Conservation (phyloP, 37 sponge, comb jelly and placozoan species). For the Halichondria panicea region DNA sequence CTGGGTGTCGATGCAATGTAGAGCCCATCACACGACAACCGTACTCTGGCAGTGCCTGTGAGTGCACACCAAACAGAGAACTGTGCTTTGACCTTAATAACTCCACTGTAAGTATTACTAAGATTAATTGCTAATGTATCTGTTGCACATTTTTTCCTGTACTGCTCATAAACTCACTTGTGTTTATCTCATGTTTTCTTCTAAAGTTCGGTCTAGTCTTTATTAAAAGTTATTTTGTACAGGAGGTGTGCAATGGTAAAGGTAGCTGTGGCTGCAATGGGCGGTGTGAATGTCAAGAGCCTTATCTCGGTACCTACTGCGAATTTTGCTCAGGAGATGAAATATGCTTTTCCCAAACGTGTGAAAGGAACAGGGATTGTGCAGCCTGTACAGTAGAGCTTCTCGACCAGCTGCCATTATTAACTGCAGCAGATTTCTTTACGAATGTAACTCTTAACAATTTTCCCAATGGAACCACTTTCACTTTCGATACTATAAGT, state of each 20-base stretch:
- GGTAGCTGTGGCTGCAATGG: slow-evolving; percentile 26
- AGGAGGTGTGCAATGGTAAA: slow-evolving; percentile 15
- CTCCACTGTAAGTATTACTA: too few species aligned
- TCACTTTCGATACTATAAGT: not conserved
- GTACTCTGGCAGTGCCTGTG: slow-evolving; percentile 32
- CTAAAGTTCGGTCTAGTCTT: too few species aligned
- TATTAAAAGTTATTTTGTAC: not conserved
- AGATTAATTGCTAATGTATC: too few species aligned
- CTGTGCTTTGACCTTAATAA: slow-evolving; percentile 26
- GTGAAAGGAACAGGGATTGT: slow-evolving; percentile 10
- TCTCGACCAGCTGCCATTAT: too few species aligned
- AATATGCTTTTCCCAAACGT: slow-evolving; percentile 3
- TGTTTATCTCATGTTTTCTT: too few species aligned
- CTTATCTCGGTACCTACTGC: slow-evolving; percentile 40
- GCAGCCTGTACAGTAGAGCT: slow-evolving; percentile 14
- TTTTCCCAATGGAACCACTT: not conserved
- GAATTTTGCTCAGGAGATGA: slow-evolving; percentile 19
- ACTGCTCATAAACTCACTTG: too few species aligned
- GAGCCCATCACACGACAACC: slow-evolving; percentile 17
- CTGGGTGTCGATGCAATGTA: slow-evolving; percentile 28
- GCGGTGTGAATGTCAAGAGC: slow-evolving; percentile 19
- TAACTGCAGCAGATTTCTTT: slow-evolving; percentile 4
- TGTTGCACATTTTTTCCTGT: too few species aligned
- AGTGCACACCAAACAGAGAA: slow-evolving; percentile 44
- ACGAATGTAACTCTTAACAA: not conserved